A percentile compares a stretch with the other conserved stretches of the same genome.
These are phyloP conservation scores for Drosophila hydei DNA, from an alignment of 1,140 invertebrate genomes.

Conservation along the genomic window DNA sequence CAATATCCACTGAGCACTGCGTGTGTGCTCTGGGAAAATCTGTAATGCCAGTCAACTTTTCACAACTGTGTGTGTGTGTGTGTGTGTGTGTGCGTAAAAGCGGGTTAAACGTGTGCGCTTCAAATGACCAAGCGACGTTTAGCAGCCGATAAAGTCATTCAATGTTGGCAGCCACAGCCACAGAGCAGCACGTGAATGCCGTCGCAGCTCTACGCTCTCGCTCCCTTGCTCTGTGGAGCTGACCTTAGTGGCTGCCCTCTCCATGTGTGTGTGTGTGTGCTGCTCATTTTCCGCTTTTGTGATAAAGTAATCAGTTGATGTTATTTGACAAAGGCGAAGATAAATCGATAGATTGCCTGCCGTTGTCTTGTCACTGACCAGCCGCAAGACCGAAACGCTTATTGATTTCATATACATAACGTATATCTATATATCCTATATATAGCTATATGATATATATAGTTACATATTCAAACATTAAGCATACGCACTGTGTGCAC, in stretches of 20 bases:
- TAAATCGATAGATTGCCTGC: conserved; percentile 62
- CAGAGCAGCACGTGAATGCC: conserved; percentile 65
- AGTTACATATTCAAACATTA: conserved; percentile 1
- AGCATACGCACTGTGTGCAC: conserved; percentile 40
- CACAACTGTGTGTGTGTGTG: conserved; percentile 19
- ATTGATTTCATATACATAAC: conserved; percentile 51
- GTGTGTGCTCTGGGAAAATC: conserved; percentile 19
- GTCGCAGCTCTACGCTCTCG: conserved; percentile 12
- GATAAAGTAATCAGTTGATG: conserved; percentile 82
- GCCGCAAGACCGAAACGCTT: conserved; percentile 44
- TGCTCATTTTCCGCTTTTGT: conserved; percentile 78
- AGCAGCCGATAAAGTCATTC: conserved; percentile 82
- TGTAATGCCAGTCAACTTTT: conserved; percentile 36
- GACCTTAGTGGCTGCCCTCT: neutral
- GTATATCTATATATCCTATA: neutral
- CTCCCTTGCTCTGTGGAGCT: neutral
- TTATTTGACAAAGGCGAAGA: conserved; percentile 58
- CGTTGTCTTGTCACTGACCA: conserved; percentile 60
- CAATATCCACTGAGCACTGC: conserved; percentile 37
- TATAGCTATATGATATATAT: too few species aligned
- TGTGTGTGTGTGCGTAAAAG: conserved; percentile 66
- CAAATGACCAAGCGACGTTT: conserved; percentile 81
- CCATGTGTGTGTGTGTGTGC: conserved; percentile 28
- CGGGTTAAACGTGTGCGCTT: conserved; percentile 81
- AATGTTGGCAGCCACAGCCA: conserved; percentile 50